These are phyloP conservation scores for Mionectes macconnelli DNA, from an alignment of 2,113 vertebrate species.

Conservation along the genomic window DNA sequence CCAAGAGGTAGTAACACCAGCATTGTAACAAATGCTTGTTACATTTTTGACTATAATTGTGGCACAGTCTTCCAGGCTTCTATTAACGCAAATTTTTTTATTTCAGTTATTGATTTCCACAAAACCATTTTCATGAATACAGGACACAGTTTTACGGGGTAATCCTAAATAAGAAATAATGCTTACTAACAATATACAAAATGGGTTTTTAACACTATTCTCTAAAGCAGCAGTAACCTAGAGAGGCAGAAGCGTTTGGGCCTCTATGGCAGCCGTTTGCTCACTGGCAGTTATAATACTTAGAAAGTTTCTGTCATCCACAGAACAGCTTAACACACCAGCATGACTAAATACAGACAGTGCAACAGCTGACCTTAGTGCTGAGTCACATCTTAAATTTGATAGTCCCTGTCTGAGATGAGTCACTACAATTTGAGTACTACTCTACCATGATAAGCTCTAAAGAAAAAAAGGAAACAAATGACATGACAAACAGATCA, in stretches of 20 bases:
- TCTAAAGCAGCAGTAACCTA: background rate
- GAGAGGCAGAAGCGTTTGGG: background rate
- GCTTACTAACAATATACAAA: background rate
- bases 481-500: background rate
- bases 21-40: background rate
- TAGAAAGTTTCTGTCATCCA: background rate
- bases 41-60: background rate
- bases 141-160: background rate
- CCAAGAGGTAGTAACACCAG: background rate
- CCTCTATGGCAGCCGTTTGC: background rate
- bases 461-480: background rate
- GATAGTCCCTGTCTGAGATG: background rate
- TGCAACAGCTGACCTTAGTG: background rate
- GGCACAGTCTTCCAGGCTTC: background rate
- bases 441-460: background rate
- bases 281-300: background rate
- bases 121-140: background rate
- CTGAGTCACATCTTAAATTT: background rate
- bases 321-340: background rate
- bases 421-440: background rate
- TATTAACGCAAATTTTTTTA: background rate
- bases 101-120: background rate
- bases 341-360: background rate
- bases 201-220: background rate
- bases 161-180: background rate